These are phyloP conservation scores for Dolichotis patagonum DNA, from an alignment of 2,113 vertebrate species.

Conservation along the genomic window DNA sequence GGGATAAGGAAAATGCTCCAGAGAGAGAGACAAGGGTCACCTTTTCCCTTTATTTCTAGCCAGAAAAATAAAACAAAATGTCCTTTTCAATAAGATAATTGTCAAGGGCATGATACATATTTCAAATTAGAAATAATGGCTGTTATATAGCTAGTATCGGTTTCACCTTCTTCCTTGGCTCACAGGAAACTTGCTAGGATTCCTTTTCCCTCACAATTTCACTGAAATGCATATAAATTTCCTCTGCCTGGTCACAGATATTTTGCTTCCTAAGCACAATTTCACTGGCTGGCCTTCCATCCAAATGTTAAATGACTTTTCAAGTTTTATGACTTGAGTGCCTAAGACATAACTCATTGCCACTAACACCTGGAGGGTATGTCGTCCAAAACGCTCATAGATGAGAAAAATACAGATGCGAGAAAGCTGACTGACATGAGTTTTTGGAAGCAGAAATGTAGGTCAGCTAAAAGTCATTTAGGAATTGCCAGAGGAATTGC, in stretches of 20 bases:
- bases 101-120: background rate
- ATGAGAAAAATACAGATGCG: background rate
- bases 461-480: conserved; percentile 17
- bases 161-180: background rate
- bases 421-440: background rate
- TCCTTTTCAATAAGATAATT: background rate
- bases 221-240: background rate
- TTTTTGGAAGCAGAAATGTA: conserved; percentile 52
- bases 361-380: background rate
- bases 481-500: background rate
- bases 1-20: background rate
- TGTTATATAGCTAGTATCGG: background rate
- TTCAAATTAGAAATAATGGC: conserved; percentile 1
- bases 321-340: conserved; percentile 30
- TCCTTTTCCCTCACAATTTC: background rate
- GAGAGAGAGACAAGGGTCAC: background rate
- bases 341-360: background rate
- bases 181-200: background rate
- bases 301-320: conserved; percentile 20
- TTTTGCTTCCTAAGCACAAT: conserved; percentile 56
- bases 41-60: background rate
- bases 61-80: background rate
- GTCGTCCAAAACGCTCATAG: background rate
- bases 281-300: background rate
- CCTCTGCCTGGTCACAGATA: background rate